Evolutionary conservation across 64 coral and sea anemone species (phyloP).

Genomic region (Pocillopora damicornis): DNA sequence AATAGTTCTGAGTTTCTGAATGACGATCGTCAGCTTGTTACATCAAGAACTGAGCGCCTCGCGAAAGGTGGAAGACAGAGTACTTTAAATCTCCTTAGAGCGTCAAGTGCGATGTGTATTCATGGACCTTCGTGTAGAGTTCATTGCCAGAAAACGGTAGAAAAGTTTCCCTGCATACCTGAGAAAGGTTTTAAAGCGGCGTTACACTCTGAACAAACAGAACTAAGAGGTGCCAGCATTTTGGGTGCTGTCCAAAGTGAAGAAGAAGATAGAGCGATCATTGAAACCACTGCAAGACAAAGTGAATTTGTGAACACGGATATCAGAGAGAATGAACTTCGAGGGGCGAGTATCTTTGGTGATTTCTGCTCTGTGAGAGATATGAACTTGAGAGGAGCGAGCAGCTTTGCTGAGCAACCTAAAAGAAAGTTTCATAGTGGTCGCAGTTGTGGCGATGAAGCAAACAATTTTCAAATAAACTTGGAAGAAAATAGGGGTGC

Average conservation of each 20-base stretch:
- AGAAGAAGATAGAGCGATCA: neutral
- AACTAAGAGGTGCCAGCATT: conserved; percentile 6
- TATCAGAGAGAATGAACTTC: neutral
- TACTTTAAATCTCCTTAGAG: conserved; percentile 9
- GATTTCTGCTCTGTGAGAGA: neutral
- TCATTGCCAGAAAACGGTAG: neutral
- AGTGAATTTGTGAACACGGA: neutral
- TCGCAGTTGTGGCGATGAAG: too few relatives aligned
- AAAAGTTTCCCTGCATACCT: neutral
- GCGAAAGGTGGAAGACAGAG: conserved; percentile 39
- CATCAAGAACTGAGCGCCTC: conserved; percentile 9
- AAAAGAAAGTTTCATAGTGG: neutral
- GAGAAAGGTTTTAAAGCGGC: too few relatives aligned
- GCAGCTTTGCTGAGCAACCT: neutral
- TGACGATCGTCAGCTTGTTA: neutral
- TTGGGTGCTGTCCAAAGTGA: neutral
- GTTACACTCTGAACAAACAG: neutral
- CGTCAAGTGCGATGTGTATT: conserved; percentile 36
- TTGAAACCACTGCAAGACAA: neutral
- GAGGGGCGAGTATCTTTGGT: conserved; percentile 48
- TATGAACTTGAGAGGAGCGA: neutral
- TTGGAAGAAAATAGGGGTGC: conserved; percentile 15
- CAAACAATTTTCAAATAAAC: neutral
- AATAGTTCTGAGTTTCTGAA: neutral
- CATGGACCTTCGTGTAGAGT: conserved; percentile 12